A percentile compares a stretch with the other conserved stretches of the same genome.
Conservation (phyloP, 2,888 invertebrate genomes). For the Lasioglossum oenotherae region DNA sequence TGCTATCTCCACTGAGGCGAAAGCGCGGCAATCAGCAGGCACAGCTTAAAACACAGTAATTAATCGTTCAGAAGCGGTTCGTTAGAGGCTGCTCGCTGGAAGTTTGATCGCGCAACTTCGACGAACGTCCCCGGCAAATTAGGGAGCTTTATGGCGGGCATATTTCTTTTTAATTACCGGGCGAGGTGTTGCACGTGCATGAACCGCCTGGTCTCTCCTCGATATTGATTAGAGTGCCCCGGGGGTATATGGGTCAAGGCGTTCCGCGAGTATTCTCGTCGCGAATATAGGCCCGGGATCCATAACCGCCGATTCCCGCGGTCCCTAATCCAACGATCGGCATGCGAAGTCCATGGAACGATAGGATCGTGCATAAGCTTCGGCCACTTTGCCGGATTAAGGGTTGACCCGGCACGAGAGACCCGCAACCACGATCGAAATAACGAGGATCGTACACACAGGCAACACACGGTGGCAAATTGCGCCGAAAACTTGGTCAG, state of each 20-base stretch:
- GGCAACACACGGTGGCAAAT: conserved; percentile 15
- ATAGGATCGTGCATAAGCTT: conserved; percentile 58
- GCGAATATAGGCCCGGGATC: conserved; percentile 28
- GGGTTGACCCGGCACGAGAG: conserved; percentile 61
- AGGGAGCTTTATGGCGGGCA: neutral
- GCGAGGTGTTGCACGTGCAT: neutral
- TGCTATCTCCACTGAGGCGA: neutral
- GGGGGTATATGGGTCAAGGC: conserved; percentile 46
- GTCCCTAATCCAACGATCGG: conserved; percentile 44
- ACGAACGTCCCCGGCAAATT: neutral
- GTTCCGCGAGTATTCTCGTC: neutral
- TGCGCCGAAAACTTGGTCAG: neutral
- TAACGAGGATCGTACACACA: conserved; percentile 56
- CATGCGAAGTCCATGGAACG: conserved; percentile 45
- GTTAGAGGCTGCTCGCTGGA: neutral
- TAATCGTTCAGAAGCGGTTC: neutral
- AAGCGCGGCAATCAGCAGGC: neutral
- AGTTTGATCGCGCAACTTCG: conserved; percentile 6
- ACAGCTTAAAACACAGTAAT: neutral
- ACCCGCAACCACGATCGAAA: conserved; percentile 61
- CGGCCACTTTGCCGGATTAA: conserved; percentile 68
- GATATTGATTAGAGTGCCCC: conserved; percentile 17
- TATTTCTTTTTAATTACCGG: conserved; percentile 17
- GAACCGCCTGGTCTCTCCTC: conserved; percentile 8
- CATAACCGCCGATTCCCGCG: conserved; percentile 28